Percentiles rank a stretch among this genome's conserved stretches.
Evolutionary conservation across 2,797 vertebrate genomes (phyloP).

Genomic region (Falco biarmicus): DNA sequence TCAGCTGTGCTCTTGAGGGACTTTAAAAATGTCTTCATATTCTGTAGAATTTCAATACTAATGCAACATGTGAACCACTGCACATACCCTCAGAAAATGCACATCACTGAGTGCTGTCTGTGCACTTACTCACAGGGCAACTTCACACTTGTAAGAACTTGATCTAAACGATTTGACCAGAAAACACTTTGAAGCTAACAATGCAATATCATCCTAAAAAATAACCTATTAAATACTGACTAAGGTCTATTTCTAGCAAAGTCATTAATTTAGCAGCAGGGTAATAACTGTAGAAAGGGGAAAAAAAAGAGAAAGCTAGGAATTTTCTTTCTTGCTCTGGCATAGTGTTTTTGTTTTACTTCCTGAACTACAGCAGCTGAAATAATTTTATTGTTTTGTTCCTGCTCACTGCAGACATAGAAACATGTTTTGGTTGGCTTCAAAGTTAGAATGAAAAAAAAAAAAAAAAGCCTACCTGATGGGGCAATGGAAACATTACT

Average conservation of each 20-base stretch:
- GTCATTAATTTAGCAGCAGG: background rate
- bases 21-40: background rate
- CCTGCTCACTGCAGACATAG: conserved; percentile 30
- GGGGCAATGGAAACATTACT: conserved; percentile 12
- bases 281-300: background rate
- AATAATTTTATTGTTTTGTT: conserved; percentile 77
- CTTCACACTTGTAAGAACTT: background rate
- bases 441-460: background rate
- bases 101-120: background rate
- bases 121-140: background rate
- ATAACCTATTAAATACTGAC: background rate
- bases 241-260: background rate
- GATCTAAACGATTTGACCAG: background rate
- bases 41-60: background rate
- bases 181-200: background rate
- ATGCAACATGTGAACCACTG: background rate
- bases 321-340: conserved; percentile 55
- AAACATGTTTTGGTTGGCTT: conserved; percentile 67
- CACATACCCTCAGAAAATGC: background rate
- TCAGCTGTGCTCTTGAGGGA: background rate
- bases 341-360: conserved; percentile 71
- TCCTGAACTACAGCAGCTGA: conserved; percentile 73
- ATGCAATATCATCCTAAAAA: background rate
- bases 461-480: conserved; percentile 50
- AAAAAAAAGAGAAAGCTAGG: background rate